Evolutionary conservation across 2,888 invertebrate genomes (phyloP).

Genomic region (Camptogramma bilineatum): DNA sequence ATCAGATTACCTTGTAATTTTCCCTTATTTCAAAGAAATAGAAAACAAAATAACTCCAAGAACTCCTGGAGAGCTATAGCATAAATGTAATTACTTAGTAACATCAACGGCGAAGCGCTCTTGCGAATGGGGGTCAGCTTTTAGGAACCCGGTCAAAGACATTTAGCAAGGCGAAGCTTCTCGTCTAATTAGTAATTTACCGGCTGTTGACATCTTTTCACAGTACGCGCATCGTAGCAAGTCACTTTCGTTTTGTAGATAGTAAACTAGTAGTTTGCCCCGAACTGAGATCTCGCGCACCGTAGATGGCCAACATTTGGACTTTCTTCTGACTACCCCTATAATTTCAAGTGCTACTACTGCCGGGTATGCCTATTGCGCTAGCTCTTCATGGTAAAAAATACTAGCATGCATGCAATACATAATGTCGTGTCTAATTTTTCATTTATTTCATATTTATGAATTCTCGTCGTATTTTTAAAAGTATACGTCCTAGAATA

Average conservation of each 20-base stretch:
- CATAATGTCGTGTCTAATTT: no score
- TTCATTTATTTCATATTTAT: no score
- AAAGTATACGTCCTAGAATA: no score
- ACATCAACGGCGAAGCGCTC: slow-evolving; percentile 14
- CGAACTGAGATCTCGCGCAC: no score
- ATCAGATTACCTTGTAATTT: not conserved
- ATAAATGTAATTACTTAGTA: slow-evolving; percentile 12
- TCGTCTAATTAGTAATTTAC: slow-evolving; percentile 55
- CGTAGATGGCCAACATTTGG: no score
- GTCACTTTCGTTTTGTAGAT: not conserved
- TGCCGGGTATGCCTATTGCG: no score
- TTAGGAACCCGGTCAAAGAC: slow-evolving; percentile 44
- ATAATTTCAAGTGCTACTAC: no score
- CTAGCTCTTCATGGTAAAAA: no score
- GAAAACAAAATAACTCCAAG: not conserved
- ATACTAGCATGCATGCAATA: no score
- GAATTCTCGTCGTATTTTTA: no score
- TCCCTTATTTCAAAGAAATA: not conserved
- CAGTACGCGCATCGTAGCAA: slow-evolving; percentile 14
- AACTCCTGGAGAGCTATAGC: not conserved
- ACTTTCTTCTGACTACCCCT: no score
- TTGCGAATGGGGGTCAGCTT: slow-evolving; percentile 35
- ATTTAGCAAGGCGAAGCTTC: slow-evolving; percentile 43
- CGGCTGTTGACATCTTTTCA: slow-evolving; percentile 53
- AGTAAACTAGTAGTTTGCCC: not conserved